These are phyloP conservation scores for Labroides dimidiatus DNA, from an alignment of 2,797 vertebrate species.

Conservation along the genomic window DNA sequence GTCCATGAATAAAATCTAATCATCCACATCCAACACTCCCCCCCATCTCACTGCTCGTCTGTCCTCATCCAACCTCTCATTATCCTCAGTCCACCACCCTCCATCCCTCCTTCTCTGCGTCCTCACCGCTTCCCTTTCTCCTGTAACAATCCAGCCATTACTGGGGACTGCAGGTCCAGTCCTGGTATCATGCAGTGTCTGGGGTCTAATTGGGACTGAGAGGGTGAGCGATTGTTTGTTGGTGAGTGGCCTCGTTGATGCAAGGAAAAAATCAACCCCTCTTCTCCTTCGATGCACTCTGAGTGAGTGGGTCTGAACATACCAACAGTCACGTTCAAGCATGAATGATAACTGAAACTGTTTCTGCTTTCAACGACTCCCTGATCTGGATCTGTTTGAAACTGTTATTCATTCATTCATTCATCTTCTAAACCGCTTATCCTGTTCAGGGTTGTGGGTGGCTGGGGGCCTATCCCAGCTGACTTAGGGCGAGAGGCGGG, in stretches of 20 bases:
- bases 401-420: too few species aligned
- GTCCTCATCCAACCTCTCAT: constrained; percentile 64
- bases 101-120: constrained; percentile 14
- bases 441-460: too few species aligned
- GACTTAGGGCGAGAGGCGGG: too few species aligned
- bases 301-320: constrained; percentile 14
- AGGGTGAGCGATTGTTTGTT: constrained; percentile 49
- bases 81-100: constrained; percentile 50
- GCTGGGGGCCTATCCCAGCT: too few species aligned
- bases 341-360: background rate
- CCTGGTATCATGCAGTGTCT: constrained; percentile 55
- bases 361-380: too few species aligned
- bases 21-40: constrained; percentile 11
- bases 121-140: constrained; percentile 35
- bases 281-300: background rate
- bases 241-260: constrained; percentile 43
- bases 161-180: constrained; percentile 41
- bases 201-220: constrained; percentile 68
- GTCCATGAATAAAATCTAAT: constrained; percentile 46
- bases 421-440: too few species aligned
- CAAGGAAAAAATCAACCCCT: constrained; percentile 13
- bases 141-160: constrained; percentile 65
- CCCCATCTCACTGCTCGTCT: constrained; percentile 21
- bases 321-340: constrained; percentile 6
- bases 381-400: too few species aligned